These are phyloP conservation scores for Heliconius himera DNA, from an alignment of 1,140 invertebrate genomes.

Conservation along the genomic window DNA sequence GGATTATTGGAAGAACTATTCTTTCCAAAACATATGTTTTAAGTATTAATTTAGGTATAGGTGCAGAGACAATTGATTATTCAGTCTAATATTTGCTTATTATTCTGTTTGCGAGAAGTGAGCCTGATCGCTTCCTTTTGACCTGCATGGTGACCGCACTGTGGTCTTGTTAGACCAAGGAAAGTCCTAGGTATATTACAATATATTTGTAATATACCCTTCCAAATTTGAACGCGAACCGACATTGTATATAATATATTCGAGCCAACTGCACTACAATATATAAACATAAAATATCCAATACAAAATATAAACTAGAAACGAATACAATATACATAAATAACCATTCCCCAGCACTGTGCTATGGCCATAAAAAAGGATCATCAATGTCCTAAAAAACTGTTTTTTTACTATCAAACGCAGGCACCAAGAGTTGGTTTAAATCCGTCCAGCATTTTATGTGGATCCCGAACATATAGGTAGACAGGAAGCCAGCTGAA, in stretches of 20 bases:
- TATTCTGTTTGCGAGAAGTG: too few species aligned
- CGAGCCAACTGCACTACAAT: neutral
- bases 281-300: neutral
- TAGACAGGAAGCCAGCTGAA: slow-evolving; percentile 8
- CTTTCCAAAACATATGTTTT: too few species aligned
- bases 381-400: slow-evolving; percentile 3
- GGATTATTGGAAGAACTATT: too few species aligned
- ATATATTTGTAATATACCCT: too few species aligned
- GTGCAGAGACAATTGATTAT: too few species aligned
- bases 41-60: too few species aligned
- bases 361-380: slow-evolving; percentile 2
- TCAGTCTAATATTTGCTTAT: too few species aligned
- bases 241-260: neutral
- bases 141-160: too few species aligned
- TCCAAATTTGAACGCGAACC: too few species aligned
- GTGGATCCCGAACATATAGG: slow-evolving; percentile 1
- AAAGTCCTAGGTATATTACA: too few species aligned
- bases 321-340: slow-evolving; percentile 5
- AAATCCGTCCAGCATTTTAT: slow-evolving; percentile 1
- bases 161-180: too few species aligned
- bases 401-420: neutral
- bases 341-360: neutral
- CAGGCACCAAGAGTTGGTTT: neutral
- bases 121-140: too few species aligned
- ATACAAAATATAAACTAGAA: neutral